Evolutionary conservation across 2,888 invertebrate genomes (phyloP), one percentile per base, ranked within the genome.

Genomic region (Cephus pygmeus): DNA sequence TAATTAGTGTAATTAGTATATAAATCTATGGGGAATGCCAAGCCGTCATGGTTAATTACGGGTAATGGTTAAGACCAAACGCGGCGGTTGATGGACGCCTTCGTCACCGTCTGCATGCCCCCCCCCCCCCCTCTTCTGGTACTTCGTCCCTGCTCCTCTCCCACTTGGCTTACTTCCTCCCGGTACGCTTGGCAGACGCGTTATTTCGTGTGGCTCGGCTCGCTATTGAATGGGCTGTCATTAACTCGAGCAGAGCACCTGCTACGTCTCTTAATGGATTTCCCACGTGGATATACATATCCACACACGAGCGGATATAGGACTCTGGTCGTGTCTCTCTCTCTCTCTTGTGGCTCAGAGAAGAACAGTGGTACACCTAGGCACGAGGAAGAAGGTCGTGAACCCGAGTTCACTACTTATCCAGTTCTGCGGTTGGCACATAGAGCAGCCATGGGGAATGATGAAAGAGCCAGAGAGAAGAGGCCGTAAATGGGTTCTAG

Each of bases 1-100:
- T 85, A 86, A 85, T 86, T 85, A 85, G 79, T 82, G 83, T 85
- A 86, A 86, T 87, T 85, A 85, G 83, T 84, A 83, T 73, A 86
- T 87, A 85, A 87, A 87, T 87, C 84, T 81, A 80, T 81, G 76
- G 81, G 77, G 83, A 86, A 86, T 86, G 84, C 79, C 78, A 75
- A 76, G 78, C 79, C 81, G 83, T 86, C 85, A 82, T 79, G 81
- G 81, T 83, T 85, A 85, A 86, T 86, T 84, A 82, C 82, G 73
- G 80, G 78, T 84, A 84, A 84, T 82, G 82, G 79, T 73, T 79
- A 79, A 79, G 80, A 81, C 81, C 80, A 82, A 83, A 83, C 77
- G 77, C 77, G 79, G 79, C 75, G 76, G 75, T 74, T 77, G 78
- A 76, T 73, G 77, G 76, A 79, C 76, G 73, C 73, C 31, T 75